Conservation (phyloP, 2,113 vertebrate genomes). For the Daboia siamensis region DNA sequence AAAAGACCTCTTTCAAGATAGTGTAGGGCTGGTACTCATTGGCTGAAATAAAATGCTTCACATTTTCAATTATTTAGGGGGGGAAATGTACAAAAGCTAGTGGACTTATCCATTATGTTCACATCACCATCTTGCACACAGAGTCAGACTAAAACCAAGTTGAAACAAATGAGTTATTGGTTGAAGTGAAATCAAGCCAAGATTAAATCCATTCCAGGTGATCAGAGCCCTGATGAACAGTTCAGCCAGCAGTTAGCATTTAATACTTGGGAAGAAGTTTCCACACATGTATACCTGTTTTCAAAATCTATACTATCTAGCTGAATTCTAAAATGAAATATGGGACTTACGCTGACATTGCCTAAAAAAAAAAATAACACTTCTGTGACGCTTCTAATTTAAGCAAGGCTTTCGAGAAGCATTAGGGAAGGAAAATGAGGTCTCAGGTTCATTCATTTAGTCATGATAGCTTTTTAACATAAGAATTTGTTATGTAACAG, state of each 20-base stretch:
- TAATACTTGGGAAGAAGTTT: constrained; percentile 11
- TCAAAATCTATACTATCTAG: neutral
- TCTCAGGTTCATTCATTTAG: constrained; percentile 8
- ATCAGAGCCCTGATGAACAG: neutral
- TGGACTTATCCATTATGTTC: neutral
- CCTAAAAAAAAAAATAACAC: constrained; percentile 1
- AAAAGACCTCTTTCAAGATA: neutral
- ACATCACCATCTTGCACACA: neutral
- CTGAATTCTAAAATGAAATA: constrained; percentile 10
- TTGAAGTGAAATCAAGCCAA: neutral
- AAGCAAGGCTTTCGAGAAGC: neutral
- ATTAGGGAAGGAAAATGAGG: neutral
- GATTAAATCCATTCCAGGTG: neutral
- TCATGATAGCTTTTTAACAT: neutral
- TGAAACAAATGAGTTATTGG: neutral
- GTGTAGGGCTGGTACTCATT: neutral
- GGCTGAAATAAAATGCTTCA: neutral
- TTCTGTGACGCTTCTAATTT: constrained; percentile 9
- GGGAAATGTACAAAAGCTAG: neutral
- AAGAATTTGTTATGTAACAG: neutral
- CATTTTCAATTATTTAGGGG: neutral
- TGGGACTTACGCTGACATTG: neutral
- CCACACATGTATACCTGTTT: neutral
- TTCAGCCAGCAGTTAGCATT: neutral
- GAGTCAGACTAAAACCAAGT: neutral